These are phyloP conservation scores for Lithophane leautieri DNA, from an alignment of 2,888 invertebrate genomes.

Conservation along the genomic window DNA sequence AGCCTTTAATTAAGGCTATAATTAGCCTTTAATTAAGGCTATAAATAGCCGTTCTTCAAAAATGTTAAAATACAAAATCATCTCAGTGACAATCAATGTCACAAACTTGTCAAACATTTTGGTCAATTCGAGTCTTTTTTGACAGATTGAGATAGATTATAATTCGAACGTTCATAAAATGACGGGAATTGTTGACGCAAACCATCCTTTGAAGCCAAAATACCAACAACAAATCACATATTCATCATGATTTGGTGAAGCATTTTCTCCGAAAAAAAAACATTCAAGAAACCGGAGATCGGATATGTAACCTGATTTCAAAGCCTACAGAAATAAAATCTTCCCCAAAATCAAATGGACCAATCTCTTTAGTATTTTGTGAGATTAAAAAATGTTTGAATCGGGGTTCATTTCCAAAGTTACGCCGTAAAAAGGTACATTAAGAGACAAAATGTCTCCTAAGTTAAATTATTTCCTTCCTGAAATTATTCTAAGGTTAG, in stretches of 20 bases:
- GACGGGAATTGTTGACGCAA: not conserved
- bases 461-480: constrained; percentile 55
- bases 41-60: not conserved
- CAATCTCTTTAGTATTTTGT: constrained; percentile 33
- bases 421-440: constrained; percentile 60
- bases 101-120: not conserved
- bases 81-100: not conserved
- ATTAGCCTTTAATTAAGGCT: too few species aligned
- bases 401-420: constrained; percentile 47
- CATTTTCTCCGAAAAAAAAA: not conserved
- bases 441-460: constrained; percentile 46
- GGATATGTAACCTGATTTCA: constrained; percentile 25
- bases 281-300: not conserved
- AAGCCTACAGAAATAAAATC: constrained; percentile 36
- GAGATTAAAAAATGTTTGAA: constrained; percentile 57
- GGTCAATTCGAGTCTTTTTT: not conserved
- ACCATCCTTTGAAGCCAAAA: not conserved
- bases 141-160: not conserved
- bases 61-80: not conserved
- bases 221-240: not conserved
- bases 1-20: too few species aligned
- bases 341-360: constrained; percentile 44
- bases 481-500: constrained; percentile 39
- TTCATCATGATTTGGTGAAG: too few species aligned
- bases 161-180: not conserved